Evolutionary conservation across 2,113 vertebrate genomes (phyloP).

Genomic region (Xyrauchen texanus): DNA sequence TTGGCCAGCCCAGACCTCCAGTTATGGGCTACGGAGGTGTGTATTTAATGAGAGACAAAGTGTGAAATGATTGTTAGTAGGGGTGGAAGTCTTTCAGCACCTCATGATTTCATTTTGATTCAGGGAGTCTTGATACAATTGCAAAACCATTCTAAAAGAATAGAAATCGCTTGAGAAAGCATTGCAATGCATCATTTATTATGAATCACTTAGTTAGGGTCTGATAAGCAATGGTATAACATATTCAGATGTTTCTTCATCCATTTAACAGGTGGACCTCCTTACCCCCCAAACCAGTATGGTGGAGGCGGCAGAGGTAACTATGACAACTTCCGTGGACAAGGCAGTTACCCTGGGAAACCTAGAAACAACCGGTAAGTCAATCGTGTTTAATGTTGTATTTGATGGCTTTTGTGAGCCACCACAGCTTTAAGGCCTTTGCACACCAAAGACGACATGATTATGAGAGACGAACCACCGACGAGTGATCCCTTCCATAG

Average conservation of each 20-base stretch:
- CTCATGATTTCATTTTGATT: no score
- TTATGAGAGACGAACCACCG: no score
- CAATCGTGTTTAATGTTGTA: neutral
- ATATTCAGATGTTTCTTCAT: neutral
- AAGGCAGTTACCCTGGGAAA: conserved; percentile 85
- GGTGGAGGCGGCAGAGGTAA: conserved; percentile 83
- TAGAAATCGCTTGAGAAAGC: no score
- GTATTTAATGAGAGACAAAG: conserved; percentile 44
- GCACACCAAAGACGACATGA: no score
- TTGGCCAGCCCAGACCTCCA: conserved; percentile 86
- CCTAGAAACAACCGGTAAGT: conserved; percentile 87
- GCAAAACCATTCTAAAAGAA: no score
- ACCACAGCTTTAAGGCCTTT: no score
- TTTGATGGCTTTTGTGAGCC: neutral
- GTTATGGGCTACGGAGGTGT: conserved; percentile 86
- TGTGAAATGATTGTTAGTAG: neutral
- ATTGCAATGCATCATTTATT: accelerated
- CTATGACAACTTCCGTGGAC: conserved; percentile 88
- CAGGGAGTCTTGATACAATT: neutral
- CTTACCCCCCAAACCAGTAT: conserved; percentile 86
- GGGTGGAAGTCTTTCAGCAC: no score
- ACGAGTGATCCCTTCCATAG: no score
- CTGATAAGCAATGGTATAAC: neutral
- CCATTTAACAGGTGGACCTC: conserved; percentile 72
- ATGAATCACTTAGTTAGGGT: neutral